Evolutionary conservation across 2,797 vertebrate genomes (phyloP).

Genomic region (Argya squamiceps): DNA sequence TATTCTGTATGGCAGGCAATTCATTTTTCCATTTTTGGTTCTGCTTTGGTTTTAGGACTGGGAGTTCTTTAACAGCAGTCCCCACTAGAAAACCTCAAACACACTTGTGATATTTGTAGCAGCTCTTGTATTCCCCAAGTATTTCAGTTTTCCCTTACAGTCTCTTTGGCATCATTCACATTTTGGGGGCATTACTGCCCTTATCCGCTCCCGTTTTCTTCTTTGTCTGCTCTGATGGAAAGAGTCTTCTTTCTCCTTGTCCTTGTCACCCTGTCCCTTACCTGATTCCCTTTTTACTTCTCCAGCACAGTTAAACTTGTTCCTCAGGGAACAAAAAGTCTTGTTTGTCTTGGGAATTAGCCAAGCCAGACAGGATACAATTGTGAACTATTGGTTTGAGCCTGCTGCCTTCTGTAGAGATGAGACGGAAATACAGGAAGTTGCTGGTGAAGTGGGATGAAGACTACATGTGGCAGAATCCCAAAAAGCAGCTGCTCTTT

Average conservation of each 20-base stretch:
- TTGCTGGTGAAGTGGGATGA: background rate
- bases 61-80: background rate
- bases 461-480: background rate
- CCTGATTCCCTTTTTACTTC: background rate
- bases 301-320: background rate
- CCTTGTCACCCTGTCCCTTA: background rate
- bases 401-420: background rate
- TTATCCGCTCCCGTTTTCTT: background rate
- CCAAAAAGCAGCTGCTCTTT: background rate
- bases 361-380: background rate
- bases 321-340: background rate
- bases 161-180: background rate
- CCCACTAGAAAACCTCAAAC: background rate
- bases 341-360: background rate
- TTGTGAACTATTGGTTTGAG: background rate
- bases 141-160: background rate
- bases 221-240: background rate
- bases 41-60: background rate
- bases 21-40: background rate
- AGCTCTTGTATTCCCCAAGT: background rate
- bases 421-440: background rate
- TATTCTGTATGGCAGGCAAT: background rate
- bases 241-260: background rate
- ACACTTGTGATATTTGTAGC: background rate
- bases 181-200: background rate